A percentile compares a stretch with the other conserved stretches of the same genome.
phyloP scores from a whole-genome alignment of 2,113 vertebrate species.

The Ailurus styani region DNA sequence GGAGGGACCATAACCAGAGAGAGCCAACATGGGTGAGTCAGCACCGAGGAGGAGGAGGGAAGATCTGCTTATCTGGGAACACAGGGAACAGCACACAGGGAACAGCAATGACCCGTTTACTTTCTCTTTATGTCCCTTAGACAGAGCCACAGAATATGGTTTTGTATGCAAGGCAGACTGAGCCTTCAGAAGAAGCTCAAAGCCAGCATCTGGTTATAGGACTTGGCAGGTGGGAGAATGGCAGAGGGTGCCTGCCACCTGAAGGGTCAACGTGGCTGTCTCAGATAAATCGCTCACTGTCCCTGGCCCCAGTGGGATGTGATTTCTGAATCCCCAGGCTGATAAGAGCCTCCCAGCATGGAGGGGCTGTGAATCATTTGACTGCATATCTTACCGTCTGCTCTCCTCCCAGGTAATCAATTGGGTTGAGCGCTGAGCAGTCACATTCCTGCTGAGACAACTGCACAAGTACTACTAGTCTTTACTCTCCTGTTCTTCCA shows the following conservation, averaged over 20 bases:
- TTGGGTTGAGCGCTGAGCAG: neutral
- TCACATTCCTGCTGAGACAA: constrained; percentile 13
- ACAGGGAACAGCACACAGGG: neutral
- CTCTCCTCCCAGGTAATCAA: neutral
- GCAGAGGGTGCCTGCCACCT: neutral
- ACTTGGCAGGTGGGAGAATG: neutral
- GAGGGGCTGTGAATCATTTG: neutral
- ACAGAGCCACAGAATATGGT: neutral
- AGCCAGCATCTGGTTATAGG: neutral
- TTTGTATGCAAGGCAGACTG: neutral
- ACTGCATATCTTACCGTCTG: neutral
- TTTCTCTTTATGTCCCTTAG: neutral
- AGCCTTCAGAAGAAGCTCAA: too few relatives aligned
- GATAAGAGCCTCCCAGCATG: neutral
- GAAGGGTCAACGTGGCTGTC: neutral
- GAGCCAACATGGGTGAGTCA: neutral
- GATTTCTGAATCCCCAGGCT: neutral
- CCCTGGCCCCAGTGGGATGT: neutral
- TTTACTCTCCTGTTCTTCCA: neutral
- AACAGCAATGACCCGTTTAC: neutral
- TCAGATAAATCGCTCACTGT: neutral
- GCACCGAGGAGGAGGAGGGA: neutral
- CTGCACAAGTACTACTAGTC: accelerated
- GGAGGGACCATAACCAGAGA: neutral
- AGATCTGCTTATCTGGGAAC: neutral